Evolutionary conservation across 2,113 vertebrate genomes (phyloP).

Genomic region (Euleptes europaea): DNA sequence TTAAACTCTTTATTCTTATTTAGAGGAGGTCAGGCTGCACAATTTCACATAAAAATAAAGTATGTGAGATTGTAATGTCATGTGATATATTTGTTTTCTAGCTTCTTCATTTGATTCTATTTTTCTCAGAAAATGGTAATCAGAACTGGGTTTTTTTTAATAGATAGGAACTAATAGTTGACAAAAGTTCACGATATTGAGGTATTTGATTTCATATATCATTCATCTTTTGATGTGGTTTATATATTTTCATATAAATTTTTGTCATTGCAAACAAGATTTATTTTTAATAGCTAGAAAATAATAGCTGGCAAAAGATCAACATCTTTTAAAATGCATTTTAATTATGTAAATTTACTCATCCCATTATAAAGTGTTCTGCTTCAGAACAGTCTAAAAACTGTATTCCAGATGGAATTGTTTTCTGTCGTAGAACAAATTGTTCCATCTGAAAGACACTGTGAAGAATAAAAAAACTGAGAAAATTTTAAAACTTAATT

Average conservation of each 20-base stretch:
- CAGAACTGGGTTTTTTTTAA: background rate
- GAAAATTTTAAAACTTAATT: background rate
- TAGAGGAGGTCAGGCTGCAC: background rate
- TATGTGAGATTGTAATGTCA: background rate
- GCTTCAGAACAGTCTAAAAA: background rate
- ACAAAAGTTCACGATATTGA: background rate
- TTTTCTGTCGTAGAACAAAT: background rate
- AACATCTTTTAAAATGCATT: background rate
- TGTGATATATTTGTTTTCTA: background rate
- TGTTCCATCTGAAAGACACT: background rate
- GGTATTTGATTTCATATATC: background rate
- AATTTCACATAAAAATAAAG: constrained; percentile 27
- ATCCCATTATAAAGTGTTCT: background rate
- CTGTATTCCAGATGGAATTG: background rate
- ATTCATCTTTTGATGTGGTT: background rate
- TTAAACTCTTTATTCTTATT: background rate
- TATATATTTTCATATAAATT: background rate
- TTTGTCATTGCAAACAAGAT: background rate
- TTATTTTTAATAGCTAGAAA: background rate
- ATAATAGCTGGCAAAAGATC: background rate
- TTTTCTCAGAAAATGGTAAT: background rate
- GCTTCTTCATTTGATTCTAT: constrained; percentile 2
- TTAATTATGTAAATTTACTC: constrained; percentile 1
- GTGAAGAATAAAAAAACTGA: background rate
- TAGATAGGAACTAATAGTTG: background rate